Percentiles rank a stretch among this genome's conserved stretches.
Evolutionary conservation across 35 echinoderm and acorn worm genomes (phyloP).

Genomic region (Chiridota heheva): DNA sequence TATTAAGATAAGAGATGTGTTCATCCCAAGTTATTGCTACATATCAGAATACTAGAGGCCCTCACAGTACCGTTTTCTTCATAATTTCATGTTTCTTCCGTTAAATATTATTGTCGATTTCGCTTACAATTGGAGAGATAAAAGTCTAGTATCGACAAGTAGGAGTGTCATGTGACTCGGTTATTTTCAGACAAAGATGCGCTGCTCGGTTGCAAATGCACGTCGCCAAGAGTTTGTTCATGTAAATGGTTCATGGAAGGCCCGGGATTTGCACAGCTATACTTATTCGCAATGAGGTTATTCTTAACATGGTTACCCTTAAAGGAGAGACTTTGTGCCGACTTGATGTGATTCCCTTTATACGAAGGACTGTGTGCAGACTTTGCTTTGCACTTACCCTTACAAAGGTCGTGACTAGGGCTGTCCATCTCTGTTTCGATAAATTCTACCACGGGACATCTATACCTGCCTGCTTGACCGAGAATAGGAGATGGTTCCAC

Average conservation of each 20-base stretch:
- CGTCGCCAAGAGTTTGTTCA: constrained; percentile 33
- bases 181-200: constrained; percentile 51
- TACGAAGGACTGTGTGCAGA: constrained; percentile 42
- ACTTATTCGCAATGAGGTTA: constrained; percentile 40
- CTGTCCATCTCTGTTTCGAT: constrained; percentile 50
- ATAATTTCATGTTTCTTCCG: constrained; percentile 36
- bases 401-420: constrained; percentile 46
- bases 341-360: constrained; percentile 49
- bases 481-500: constrained; percentile 26
- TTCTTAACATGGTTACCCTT: constrained; percentile 55
- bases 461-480: constrained; percentile 28
- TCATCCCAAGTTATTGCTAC: constrained; percentile 49
- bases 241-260: constrained; percentile 47
- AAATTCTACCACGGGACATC: constrained; percentile 48
- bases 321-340: constrained; percentile 34
- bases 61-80: constrained; percentile 2
- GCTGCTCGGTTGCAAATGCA: constrained; percentile 44
- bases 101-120: constrained; percentile 16
- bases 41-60: constrained; percentile 39
- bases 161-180: constrained; percentile 46
- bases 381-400: constrained; percentile 55
- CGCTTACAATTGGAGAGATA: constrained; percentile 33
- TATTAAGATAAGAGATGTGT: constrained; percentile 51
- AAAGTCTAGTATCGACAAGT: too few species aligned
- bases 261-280: constrained; percentile 48